A percentile compares a stretch with the other conserved stretches of the same genome.
phyloP scores from a whole-genome alignment of 1,140 invertebrate genomes.

The Drosophila oshimai region DNA sequence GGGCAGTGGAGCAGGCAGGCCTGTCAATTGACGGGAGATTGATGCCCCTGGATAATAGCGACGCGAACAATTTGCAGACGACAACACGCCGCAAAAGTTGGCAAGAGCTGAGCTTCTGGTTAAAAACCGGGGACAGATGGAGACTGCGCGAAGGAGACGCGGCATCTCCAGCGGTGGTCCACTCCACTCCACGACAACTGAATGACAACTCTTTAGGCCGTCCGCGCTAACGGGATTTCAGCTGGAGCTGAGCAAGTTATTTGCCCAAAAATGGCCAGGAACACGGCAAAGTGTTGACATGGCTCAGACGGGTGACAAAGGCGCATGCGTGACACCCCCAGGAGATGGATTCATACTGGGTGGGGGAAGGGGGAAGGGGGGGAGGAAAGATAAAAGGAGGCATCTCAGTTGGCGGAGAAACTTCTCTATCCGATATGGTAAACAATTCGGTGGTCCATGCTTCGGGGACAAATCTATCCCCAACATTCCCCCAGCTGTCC shows the following conservation, averaged over 20 bases:
- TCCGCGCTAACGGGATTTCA: conserved; percentile 41
- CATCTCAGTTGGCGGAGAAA: conserved; percentile 5
- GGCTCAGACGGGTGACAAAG: conserved; percentile 67
- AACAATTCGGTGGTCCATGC: conserved; percentile 32
- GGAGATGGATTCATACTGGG: conserved; percentile 6
- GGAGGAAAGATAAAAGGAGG: not conserved
- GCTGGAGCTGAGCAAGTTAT: conserved; percentile 59
- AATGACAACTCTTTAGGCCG: conserved; percentile 73
- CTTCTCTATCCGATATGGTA: conserved; percentile 48
- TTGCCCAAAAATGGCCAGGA: conserved; percentile 71
- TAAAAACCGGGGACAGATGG: not conserved
- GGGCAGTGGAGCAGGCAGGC: conserved; percentile 9
- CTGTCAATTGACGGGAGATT: conserved; percentile 75
- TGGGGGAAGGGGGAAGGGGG: too few species aligned
- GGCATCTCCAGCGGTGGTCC: conserved; percentile 61
- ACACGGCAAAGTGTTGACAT: conserved; percentile 65
- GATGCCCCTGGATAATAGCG: conserved; percentile 80
- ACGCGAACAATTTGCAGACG: conserved; percentile 79
- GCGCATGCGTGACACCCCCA: conserved; percentile 70
- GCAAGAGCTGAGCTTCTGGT: not conserved
- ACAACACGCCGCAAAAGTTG: conserved; percentile 67
- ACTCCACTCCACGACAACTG: conserved; percentile 67
- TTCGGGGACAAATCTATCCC: conserved; percentile 63
- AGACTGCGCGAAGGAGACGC: not conserved
- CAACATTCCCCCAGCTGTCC: conserved; percentile 54